Evolutionary conservation across 23 tunicate genomes (phyloP).

Genomic region (Botrylloides violaceus): DNA sequence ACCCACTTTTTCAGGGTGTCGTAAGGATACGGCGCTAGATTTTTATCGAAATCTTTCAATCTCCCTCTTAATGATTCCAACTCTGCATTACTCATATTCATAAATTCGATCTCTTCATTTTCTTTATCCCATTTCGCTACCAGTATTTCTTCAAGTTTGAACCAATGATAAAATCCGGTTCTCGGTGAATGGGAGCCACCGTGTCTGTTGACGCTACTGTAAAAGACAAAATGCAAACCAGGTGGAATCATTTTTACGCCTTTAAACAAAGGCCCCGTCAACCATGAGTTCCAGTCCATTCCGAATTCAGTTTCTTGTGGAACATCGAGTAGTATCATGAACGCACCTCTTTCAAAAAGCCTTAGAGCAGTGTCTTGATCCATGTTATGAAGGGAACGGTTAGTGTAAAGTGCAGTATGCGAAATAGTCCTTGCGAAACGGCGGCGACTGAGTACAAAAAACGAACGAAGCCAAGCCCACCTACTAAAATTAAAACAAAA

Average conservation of each 20-base stretch:
- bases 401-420: too few species aligned
- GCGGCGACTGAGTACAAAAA: too few species aligned
- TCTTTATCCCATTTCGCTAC: slow-evolving; percentile 41
- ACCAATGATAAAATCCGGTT: slow-evolving; percentile 84
- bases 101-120: slow-evolving; percentile 41
- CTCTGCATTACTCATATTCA: slow-evolving; percentile 14
- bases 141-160: slow-evolving; percentile 59
- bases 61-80: slow-evolving; percentile 13
- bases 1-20: slow-evolving; percentile 83
- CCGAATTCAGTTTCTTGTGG: slow-evolving; percentile 95
- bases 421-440: too few species aligned
- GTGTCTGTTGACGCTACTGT: slow-evolving; percentile 47
- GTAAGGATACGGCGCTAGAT: slow-evolving; percentile 85
- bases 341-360: slow-evolving; percentile 82
- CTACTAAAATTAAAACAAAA: too few species aligned
- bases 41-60: slow-evolving; percentile 48
- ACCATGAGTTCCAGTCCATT: slow-evolving; percentile 96
- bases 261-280: slow-evolving; percentile 71
- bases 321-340: slow-evolving; percentile 52
- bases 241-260: slow-evolving; percentile 98
- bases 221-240: slow-evolving; percentile 84
- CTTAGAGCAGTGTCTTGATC: slow-evolving; percentile 56
- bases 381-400: slow-evolving; percentile 32
- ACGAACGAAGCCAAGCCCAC: too few species aligned
- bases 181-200: slow-evolving; percentile 68